phyloP scores from a whole-genome alignment of 1,140 invertebrate species.

The Bombus sylvicola region DNA sequence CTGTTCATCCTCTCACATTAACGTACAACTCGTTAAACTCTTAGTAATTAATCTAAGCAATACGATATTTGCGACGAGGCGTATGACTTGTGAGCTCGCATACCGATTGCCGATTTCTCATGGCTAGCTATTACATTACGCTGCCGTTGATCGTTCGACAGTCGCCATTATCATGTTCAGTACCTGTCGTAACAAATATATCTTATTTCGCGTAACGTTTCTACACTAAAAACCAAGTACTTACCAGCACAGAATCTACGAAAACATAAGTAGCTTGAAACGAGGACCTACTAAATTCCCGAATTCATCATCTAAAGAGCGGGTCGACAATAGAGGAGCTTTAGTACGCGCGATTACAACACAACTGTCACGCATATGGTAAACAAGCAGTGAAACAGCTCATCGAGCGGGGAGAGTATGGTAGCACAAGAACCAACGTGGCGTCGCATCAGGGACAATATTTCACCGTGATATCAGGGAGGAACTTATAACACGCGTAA shows the following conservation, averaged over 20 bases:
- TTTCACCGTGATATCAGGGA: slow-evolving; percentile 29
- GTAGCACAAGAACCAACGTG: not conserved
- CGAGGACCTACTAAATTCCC: not conserved
- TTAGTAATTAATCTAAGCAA: no score
- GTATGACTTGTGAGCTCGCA: no score
- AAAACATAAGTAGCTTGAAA: not conserved
- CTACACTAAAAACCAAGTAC: not conserved
- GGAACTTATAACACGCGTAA: slow-evolving; percentile 39
- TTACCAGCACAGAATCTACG: not conserved
- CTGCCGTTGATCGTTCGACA: no score
- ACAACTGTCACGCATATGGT: not conserved
- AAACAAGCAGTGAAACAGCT: slow-evolving; percentile 5
- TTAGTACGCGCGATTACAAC: not conserved
- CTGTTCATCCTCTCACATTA: not conserved
- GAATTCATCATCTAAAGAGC: not conserved
- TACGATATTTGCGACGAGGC: no score
- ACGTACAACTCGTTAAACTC: not conserved
- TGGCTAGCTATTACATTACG: no score
- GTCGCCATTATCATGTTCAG: no score
- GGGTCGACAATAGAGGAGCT: not conserved
- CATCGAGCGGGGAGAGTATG: slow-evolving; percentile 9
- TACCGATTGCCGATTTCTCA: no score
- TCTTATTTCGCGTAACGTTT: no score
- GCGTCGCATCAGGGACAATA: slow-evolving; percentile 6
- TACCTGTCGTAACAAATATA: no score